Conservation (phyloP, 2,113 vertebrate genomes). For the Nibea albiflora region DNA sequence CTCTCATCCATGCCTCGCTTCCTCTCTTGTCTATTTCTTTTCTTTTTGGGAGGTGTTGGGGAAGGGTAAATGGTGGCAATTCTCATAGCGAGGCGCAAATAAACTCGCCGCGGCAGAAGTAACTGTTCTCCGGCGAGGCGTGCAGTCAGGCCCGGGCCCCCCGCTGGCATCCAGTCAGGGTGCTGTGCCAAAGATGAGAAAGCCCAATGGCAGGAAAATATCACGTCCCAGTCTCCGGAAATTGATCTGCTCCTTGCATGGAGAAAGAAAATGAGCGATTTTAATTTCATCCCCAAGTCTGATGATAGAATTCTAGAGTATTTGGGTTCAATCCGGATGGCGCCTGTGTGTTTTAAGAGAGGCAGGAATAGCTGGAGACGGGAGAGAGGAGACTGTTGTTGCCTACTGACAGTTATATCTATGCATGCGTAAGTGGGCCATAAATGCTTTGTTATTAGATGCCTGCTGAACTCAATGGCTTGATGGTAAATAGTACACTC, state of each 20-base stretch:
- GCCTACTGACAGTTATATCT: slow-evolving; percentile 74
- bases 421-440: slow-evolving; percentile 81
- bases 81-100: slow-evolving; percentile 87
- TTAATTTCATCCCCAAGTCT: slow-evolving; percentile 83
- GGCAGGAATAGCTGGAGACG: slow-evolving; percentile 67
- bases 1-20: slow-evolving; percentile 76
- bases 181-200: slow-evolving; percentile 83
- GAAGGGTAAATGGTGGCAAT: slow-evolving; percentile 87
- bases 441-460: slow-evolving; percentile 83
- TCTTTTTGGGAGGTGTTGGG: slow-evolving; percentile 79
- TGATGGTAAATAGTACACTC: slow-evolving; percentile 77
- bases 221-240: slow-evolving; percentile 85
- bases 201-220: slow-evolving; percentile 86
- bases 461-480: slow-evolving; percentile 78
- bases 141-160: slow-evolving; percentile 80
- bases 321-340: slow-evolving; percentile 72
- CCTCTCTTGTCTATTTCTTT: slow-evolving; percentile 81
- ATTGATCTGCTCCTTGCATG: slow-evolving; percentile 87
- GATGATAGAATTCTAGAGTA: slow-evolving; percentile 81
- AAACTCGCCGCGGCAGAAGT: slow-evolving; percentile 85
- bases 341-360: slow-evolving; percentile 71
- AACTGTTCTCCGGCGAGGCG: slow-evolving; percentile 84
- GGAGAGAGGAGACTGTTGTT: slow-evolving; percentile 65
- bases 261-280: slow-evolving; percentile 85
- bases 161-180: slow-evolving; percentile 85